A percentile compares a stretch with the other conserved stretches of the same genome.
Conservation (phyloP, 2,888 invertebrate genomes). For the Sphaerophoria rueppellii region DNA sequence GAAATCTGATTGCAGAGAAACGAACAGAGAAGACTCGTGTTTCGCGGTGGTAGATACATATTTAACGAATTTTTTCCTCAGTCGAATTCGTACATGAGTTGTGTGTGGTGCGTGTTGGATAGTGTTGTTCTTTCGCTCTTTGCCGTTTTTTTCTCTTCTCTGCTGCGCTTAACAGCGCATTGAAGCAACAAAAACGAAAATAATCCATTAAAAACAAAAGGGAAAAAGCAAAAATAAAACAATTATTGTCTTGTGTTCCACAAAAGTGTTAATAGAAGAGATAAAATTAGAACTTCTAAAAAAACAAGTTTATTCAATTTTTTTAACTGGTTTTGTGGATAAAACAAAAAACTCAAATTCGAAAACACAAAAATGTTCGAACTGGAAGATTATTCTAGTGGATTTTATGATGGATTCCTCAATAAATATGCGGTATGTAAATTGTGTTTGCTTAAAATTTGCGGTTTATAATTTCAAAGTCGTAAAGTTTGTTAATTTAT, state of each 20-base stretch:
- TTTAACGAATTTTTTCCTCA: slow-evolving; percentile 72
- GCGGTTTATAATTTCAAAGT: neutral
- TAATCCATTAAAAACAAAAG: slow-evolving; percentile 59
- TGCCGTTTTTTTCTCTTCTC: slow-evolving; percentile 67
- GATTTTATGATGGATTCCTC: slow-evolving; percentile 86
- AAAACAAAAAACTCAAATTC: slow-evolving; percentile 11
- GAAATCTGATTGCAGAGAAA: slow-evolving; percentile 66
- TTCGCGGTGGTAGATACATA: slow-evolving; percentile 69
- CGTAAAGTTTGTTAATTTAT: neutral
- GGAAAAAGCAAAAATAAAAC: slow-evolving; percentile 34
- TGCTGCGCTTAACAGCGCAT: slow-evolving; percentile 68
- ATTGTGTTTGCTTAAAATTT: slow-evolving; percentile 1
- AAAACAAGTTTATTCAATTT: slow-evolving; percentile 42
- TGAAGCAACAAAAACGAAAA: slow-evolving; percentile 68
- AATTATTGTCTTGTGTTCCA: slow-evolving; percentile 62
- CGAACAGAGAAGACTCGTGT: slow-evolving; percentile 61
- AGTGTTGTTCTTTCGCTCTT: slow-evolving; percentile 72
- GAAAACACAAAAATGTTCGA: slow-evolving; percentile 86
- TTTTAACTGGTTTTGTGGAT: slow-evolving; percentile 29
- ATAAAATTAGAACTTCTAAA: slow-evolving; percentile 9
- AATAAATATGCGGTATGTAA: slow-evolving; percentile 88
- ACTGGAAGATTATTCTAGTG: slow-evolving; percentile 87
- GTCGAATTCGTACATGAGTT: slow-evolving; percentile 73
- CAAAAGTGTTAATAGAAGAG: slow-evolving; percentile 56
- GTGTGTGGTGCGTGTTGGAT: slow-evolving; percentile 73